Evolutionary conservation across 2,113 vertebrate genomes (phyloP).

Genomic region (Mustela nigripes): DNA sequence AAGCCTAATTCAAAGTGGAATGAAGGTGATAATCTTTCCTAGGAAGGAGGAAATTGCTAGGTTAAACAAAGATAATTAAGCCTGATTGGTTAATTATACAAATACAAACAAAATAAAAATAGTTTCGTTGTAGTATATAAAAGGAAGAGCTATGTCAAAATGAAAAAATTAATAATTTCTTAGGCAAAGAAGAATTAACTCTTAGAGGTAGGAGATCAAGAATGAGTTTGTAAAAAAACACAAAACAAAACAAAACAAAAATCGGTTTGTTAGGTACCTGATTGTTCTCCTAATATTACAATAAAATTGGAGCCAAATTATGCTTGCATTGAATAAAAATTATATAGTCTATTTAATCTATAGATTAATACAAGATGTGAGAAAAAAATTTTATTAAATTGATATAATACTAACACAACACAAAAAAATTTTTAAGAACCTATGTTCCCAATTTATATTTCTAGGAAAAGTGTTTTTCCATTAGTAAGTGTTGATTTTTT

Average conservation of each 20-base stretch:
- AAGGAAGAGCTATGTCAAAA: neutral
- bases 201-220: neutral
- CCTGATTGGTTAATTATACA: conserved; percentile 15
- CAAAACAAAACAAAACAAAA: neutral
- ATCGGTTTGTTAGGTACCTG: neutral
- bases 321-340: neutral
- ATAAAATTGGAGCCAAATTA: neutral
- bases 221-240: conserved; percentile 1
- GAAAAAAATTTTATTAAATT: conserved; percentile 37
- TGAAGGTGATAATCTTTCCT: conserved; percentile 71
- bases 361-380: neutral
- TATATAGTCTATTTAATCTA: neutral
- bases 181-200: neutral
- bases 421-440: neutral
- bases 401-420: neutral
- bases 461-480: neutral
- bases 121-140: neutral
- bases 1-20: conserved; percentile 60
- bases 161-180: conserved; percentile 1
- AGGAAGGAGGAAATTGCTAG: conserved; percentile 62
- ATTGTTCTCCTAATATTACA: conserved; percentile 32
- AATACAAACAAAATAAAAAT: neutral
- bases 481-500: neutral
- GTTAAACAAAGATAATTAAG: conserved; percentile 56
- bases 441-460: neutral